Base-by-base conservation (phyloP, 2,888 invertebrate genomes). In the Monopis laevigella region DNA sequence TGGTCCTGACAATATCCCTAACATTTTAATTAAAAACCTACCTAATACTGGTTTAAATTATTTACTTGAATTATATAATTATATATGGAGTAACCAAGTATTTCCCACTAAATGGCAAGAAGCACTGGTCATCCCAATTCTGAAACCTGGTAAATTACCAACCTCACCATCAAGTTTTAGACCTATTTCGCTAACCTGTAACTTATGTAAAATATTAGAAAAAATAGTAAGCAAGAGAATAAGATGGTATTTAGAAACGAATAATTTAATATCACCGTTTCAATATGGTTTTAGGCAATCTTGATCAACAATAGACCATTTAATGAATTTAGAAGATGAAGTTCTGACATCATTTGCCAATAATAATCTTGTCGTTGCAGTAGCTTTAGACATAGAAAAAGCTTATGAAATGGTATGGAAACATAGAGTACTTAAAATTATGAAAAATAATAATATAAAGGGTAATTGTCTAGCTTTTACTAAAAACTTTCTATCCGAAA, bases 321-420 rank as follows among this genome's bases (percentile, higher is more conserved):
- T 46, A 28, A 40, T 35, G 24, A 42, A 39, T 19, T 17, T 46
- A 12, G 42, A 44, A 41, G 43, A 36, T 39, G 47, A 49, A 29
- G 27, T 46, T 26, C 36, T 43, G 4, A 26, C 40, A 12, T 10
- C 41, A 3, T 44, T 46, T 44, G 46, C 46, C 12, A 46, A 47
- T 38, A 16, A 47, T 5, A 30, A 45, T 24, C 13, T 41, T 19
- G 7, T 39, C 12, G 40, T 47, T 14, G 32, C 35, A 11, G 41
- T 49, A 29, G 42, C 46, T 2, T 28, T 47, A 29, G 47, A 47
- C 34, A 38, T 48, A 8, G 48, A 45, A 30, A 46, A 48, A 27
- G 43, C 46, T 10, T 46, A 46, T 26, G 46, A 46, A 43, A 46
- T 46, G 46, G 44, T 46, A 4, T 49, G 49, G 49, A 46, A 44